A percentile compares a stretch with the other conserved stretches of the same genome.
These are phyloP conservation scores for Hydrotaea cyrtoneurina DNA, from an alignment of 2,888 invertebrate species.

Conservation along the genomic window DNA sequence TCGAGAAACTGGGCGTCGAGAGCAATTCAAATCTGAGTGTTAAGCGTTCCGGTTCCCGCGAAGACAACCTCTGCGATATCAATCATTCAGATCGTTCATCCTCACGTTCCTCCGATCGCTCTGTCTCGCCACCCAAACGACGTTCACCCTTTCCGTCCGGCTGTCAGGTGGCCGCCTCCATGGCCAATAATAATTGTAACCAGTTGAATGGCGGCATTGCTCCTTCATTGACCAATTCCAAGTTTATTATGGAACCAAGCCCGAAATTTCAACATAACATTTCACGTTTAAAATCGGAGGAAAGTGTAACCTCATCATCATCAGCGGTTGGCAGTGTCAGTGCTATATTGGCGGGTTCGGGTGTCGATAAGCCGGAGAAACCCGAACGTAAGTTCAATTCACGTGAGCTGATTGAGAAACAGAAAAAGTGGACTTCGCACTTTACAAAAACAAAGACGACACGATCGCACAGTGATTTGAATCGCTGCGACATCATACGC, in stretches of 20 bases:
- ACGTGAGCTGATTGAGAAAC: slow-evolving; percentile 93
- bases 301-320: slow-evolving; percentile 71
- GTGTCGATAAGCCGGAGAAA: slow-evolving; percentile 87
- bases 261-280: slow-evolving; percentile 80
- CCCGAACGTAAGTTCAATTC: slow-evolving; percentile 91
- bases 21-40: slow-evolving; percentile 82
- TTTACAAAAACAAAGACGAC: slow-evolving; percentile 89
- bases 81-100: slow-evolving; percentile 78
- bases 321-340: slow-evolving; percentile 38
- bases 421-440: slow-evolving; percentile 95
- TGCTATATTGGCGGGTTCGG: slow-evolving; percentile 43
- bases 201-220: slow-evolving; percentile 78
- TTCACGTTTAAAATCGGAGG: slow-evolving; percentile 84
- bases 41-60: slow-evolving; percentile 80
- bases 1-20: slow-evolving; percentile 91
- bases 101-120: slow-evolving; percentile 79
- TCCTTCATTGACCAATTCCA: slow-evolving; percentile 73
- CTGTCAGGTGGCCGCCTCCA: slow-evolving; percentile 72
- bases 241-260: slow-evolving; percentile 77
- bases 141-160: slow-evolving; percentile 79
- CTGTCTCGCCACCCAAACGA: slow-evolving; percentile 79
- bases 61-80: slow-evolving; percentile 79
- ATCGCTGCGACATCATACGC: slow-evolving; percentile 82
- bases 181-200: slow-evolving; percentile 76
- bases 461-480: slow-evolving; percentile 85